A percentile compares a stretch with the other conserved stretches of the same genome.
phyloP scores from a whole-genome alignment of 2,888 invertebrate genomes.

The Galerucella pusilla region DNA sequence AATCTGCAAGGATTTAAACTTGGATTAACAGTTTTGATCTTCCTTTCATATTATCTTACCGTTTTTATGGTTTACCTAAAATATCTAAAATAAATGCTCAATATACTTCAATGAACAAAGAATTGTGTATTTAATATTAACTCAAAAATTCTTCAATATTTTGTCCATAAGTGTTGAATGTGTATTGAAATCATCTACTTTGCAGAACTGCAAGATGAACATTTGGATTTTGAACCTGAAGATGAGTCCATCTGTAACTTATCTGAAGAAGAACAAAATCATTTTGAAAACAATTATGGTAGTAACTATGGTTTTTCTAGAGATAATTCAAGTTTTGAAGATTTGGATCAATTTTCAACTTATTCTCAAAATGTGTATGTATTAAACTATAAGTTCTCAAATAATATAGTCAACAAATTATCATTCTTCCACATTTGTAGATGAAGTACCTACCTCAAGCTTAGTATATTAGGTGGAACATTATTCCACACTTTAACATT shows the following conservation, averaged over 20 bases:
- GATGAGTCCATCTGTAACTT: conserved; percentile 1
- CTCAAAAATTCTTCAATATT: no score
- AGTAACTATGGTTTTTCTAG: neutral
- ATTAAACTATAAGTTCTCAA: neutral
- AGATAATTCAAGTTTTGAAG: neutral
- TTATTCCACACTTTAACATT: no score
- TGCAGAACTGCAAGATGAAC: conserved; percentile 35
- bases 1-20: no score
- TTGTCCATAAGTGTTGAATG: neutral
- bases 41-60: no score
- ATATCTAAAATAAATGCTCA: no score
- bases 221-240: conserved; percentile 43
- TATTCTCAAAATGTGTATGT: neutral
- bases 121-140: no score
- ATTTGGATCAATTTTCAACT: neutral
- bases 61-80: no score
- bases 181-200: neutral
- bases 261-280: neutral
- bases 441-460: no score
- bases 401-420: neutral
- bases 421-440: neutral
- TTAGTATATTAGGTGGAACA: no score
- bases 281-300: neutral
- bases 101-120: no score
- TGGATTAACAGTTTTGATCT: no score